Evolutionary conservation across 1,140 invertebrate species (phyloP), one percentile per base, ranked within the genome.

Genomic region (Drosophila ercepeae): DNA sequence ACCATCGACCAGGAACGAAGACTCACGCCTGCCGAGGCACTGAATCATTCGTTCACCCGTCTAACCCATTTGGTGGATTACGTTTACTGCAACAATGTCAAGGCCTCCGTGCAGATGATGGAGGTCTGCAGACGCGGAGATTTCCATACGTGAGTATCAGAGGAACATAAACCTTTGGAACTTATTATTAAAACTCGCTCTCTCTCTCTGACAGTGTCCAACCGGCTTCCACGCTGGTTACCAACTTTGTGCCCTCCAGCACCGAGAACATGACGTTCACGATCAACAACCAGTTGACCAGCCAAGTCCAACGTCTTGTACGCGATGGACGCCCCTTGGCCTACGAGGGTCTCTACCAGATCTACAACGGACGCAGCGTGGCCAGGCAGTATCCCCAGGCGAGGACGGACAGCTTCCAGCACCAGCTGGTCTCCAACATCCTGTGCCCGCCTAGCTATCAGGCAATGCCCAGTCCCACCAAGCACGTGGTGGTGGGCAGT

Each of bases 1-100:
- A 99, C 98, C 11, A 97, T 99, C 94, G 98, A 99, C 93, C 98
- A 99, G 95, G 98, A 99, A 90, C 93, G 97, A 16, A 93, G 98
- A 14, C 98, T 99, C 77, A 98, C 97, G 42, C 98, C 98, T 0
- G 96, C 96, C 8, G 97, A 99, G 92, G 98, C 98, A 5, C 91
- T 99, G 60, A 98, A 98, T 91, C 98, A 99, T 92, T 95, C 96
- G 11, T 99, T 99, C 92, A 97, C 99, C 5, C 96, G 96, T 11
- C 93, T 99, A 53, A 96, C 96, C 2, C 98, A 99, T 92, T 93
- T 99, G 21, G 95, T 98, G 2, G 98, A 99, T 91, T 99, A 99
- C 91, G 97, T 97, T 0, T 97, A 99, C 91, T 98, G 97, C 91
- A 97, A 98, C 91, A 98, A 98, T 92, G 97, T 98, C 1, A 98